phyloP scores from a whole-genome alignment of 2,113 vertebrate species.

The Vanacampus margaritifer region DNA sequence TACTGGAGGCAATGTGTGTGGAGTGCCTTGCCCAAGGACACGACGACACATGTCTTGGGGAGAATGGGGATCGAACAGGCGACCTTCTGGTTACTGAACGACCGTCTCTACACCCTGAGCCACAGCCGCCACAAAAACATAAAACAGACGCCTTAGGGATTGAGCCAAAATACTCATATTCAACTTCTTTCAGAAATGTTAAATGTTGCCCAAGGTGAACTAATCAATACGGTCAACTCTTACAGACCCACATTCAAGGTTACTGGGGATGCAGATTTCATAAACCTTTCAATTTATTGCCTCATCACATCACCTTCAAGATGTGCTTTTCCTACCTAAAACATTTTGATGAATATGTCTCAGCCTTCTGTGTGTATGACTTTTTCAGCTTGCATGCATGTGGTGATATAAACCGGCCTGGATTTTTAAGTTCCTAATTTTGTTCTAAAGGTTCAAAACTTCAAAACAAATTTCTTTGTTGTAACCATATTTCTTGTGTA shows the following conservation, averaged over 20 bases:
- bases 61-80: too few species aligned
- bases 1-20: too few species aligned
- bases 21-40: too few species aligned
- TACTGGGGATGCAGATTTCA: constrained; percentile 15
- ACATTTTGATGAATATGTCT: background rate
- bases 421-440: background rate
- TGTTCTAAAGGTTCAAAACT: background rate
- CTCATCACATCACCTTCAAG: constrained; percentile 26
- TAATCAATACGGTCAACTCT: constrained; percentile 43
- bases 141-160: constrained; percentile 19
- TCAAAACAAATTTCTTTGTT: background rate
- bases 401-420: background rate
- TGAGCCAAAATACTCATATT: constrained; percentile 27
- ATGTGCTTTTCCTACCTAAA: constrained; percentile 13
- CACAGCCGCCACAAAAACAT: too few species aligned
- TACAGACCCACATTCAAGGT: constrained; percentile 26
- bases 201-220: constrained; percentile 32
- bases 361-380: background rate
- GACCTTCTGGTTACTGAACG: too few species aligned
- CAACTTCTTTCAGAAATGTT: constrained; percentile 26
- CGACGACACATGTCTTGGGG: too few species aligned
- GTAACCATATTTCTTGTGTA: background rate
- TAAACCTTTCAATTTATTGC: constrained; percentile 2
- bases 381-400: too few species aligned
- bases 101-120: too few species aligned